These are phyloP conservation scores for Drosophila tsacasi DNA, from an alignment of 1,140 invertebrate genomes.

Conservation along the genomic window DNA sequence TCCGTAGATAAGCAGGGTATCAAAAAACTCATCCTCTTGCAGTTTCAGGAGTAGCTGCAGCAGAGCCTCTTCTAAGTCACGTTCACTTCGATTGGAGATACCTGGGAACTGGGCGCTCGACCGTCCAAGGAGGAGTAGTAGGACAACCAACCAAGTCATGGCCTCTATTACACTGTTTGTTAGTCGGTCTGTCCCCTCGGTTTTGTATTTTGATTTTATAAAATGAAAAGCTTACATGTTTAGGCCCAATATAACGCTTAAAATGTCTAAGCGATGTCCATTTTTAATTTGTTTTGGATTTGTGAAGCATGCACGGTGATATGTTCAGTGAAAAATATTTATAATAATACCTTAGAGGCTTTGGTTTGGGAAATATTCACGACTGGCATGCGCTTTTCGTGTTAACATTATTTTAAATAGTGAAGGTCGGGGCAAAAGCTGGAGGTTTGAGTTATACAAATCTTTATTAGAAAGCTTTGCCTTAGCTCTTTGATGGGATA, in stretches of 20 bases:
- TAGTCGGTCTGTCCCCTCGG: no score
- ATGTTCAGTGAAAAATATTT: background rate
- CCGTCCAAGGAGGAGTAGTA: slow-evolving; percentile 2
- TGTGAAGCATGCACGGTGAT: background rate
- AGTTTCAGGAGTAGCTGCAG: slow-evolving; percentile 25
- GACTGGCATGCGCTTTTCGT: slow-evolving; percentile 3
- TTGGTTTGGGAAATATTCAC: background rate
- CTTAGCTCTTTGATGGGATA: background rate
- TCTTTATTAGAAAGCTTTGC: background rate
- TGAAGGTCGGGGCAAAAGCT: background rate
- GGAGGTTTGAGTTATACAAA: background rate
- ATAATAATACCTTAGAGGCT: background rate
- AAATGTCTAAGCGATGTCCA: background rate
- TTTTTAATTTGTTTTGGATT: background rate
- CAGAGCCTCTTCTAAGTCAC: slow-evolving; percentile 4
- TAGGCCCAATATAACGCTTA: background rate
- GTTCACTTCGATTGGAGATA: background rate
- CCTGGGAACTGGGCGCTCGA: background rate
- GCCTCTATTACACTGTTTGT: slow-evolving; percentile 12
- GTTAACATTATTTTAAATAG: background rate
- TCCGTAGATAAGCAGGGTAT: slow-evolving; percentile 53
- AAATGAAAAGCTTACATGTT: background rate
- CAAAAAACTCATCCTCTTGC: slow-evolving; percentile 27
- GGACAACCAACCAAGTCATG: slow-evolving; percentile 26
- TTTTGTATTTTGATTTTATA: slow-evolving; percentile 9